These are phyloP conservation scores for Antennarius maculatus DNA, from an alignment of 2,797 vertebrate species.

Conservation along the genomic window DNA sequence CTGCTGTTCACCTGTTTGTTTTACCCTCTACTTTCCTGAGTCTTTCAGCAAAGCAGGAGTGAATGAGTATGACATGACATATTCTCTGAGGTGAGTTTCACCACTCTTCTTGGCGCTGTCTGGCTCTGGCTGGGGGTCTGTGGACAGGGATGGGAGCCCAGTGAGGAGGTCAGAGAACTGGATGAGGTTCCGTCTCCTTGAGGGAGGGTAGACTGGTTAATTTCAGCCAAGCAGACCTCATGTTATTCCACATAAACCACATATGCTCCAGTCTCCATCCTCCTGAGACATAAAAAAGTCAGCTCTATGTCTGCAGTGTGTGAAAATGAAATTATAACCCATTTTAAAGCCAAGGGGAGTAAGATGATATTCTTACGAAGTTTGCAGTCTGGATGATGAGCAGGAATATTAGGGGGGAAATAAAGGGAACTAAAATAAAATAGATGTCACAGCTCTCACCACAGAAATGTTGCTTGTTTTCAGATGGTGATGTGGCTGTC, in stretches of 20 bases:
- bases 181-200: background rate
- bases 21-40: conserved; percentile 36
- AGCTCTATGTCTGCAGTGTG: conserved; percentile 22
- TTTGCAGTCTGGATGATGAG: conserved; percentile 22
- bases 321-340: conserved; percentile 27
- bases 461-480: conserved; percentile 52
- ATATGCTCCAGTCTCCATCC: conserved; percentile 11
- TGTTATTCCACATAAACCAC: conserved; percentile 21
- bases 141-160: conserved; percentile 22
- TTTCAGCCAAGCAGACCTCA: conserved; percentile 21
- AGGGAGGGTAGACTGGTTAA: conserved; percentile 30
- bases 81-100: conserved; percentile 53
- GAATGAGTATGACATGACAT: conserved; percentile 43
- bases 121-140: conserved; percentile 15
- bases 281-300: conserved; percentile 6
- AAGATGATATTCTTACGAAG: background rate
- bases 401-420: conserved; percentile 15
- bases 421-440: conserved; percentile 30
- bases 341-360: conserved; percentile 11
- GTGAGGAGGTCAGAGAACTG: conserved; percentile 5
- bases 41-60: conserved; percentile 20
- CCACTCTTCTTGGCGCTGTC: conserved; percentile 29
- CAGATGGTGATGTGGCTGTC: conserved; percentile 35
- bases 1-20: conserved; percentile 48
- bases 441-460: conserved; percentile 30